Evolutionary conservation across 2,797 vertebrate species (phyloP), one percentile per base, ranked within the genome.

Genomic region (Benthosema pterotum): DNA sequence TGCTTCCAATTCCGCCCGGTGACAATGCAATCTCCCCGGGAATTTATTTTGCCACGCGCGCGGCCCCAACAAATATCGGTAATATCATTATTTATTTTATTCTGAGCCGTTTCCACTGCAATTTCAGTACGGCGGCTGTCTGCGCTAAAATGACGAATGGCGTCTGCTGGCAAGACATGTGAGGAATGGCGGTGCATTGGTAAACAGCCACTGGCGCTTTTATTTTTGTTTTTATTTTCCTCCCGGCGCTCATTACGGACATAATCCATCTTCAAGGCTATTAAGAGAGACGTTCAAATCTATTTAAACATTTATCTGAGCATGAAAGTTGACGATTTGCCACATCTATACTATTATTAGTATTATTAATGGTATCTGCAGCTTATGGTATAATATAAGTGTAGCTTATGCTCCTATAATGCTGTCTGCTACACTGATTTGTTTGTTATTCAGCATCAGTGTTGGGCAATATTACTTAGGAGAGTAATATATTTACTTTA

Each of bases 1-100:
- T 87, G 65, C 71, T 71, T 80, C 77, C 74, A 77, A 78, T 83
- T 71, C 53, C 60, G 42, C 18, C 25, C 7, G 15, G 69, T 52
- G 82, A 87, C 86, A 83, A 69, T 65, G 72, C 82, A 82, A 79
- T 85, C 77, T 75, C 60, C 72, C 57, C 56, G 15, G 15, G 67
- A 78, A 88, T 82, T 60, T 82, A 87, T 86, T 75, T 55, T 67
- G 52, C 53, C 53, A 42, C 63, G 63, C 56, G 51, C 19, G 60
- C 72, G 22, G 8, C 57, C 11, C 57, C 11, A 65, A 52, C 67
- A 74, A 72, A 72, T 65, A 68, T 25, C 63, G 15, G 48, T 49
- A 1, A 17, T 49, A 16, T 18, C 3, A 16, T 19, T 13, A 19
- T 66, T 57, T n/a, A n/a, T 43, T 18, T 13, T 17, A 17, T 11